Base-by-base conservation (phyloP, 1,140 invertebrate genomes). In the Schlechtendalia chinensis region DNA sequence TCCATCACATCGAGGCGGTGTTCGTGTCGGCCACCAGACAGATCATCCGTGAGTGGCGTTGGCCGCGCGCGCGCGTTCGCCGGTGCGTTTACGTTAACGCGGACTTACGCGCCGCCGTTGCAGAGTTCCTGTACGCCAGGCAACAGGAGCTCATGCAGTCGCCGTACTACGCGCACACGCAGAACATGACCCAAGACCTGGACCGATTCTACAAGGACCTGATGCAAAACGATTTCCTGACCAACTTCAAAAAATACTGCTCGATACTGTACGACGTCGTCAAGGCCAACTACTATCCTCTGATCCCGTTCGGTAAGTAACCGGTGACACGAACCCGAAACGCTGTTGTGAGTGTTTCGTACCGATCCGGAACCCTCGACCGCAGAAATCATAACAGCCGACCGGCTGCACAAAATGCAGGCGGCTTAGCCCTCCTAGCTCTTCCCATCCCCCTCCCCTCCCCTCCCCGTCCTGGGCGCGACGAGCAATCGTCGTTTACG, bases 91-190 rank as follows among this genome's bases (percentile, higher is more conserved):
- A 45, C 14, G 0, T 67, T 71, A 0, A 10, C 3, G 17, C 8
- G 2, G 6, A 16, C 19, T 53, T 27, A 11, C 22, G 45, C 4
- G 1, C 14, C 47, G 17, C 8, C 8, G 3, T 39, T 8, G 19
- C 87, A 89, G 93, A 94, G 82, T 94, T 94, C 83, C 88, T 95
- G 61, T 93, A 94, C 82, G 90, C 92, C 47, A 89, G 92, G 4
- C 91, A 90, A 74, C 90, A 91, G 63, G 93, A 94, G 82, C 85
- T 95, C 56, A 90, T 93, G 1, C 90, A 90, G n/a, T 93, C 92
- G 0, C 90, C 91, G 0, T 94, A 94, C 83, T 94, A 93, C 83
- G 90, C 90, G 80, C 90, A 91, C 83, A 90, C 94, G 17, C 89
- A 91, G 0, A 91, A 92, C 61, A 91, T 95, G 80, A 92, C 92